A percentile compares a stretch with the other conserved stretches of the same genome.
These are phyloP conservation scores for Danio kyathit DNA, from an alignment of 2,797 vertebrate species.

Conservation along the genomic window DNA sequence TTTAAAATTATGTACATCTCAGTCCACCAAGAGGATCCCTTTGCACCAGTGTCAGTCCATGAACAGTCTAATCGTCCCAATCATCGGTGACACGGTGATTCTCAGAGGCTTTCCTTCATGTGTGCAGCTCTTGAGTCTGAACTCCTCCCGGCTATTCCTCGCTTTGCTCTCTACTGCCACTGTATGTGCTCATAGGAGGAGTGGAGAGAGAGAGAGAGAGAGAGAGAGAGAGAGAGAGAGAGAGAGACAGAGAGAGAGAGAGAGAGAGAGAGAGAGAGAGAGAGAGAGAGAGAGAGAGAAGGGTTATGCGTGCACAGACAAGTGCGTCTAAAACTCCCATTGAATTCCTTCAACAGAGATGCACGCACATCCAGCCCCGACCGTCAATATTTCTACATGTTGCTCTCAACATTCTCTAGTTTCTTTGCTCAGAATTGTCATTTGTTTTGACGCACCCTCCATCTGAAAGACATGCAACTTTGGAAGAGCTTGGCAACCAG, in stretches of 20 bases:
- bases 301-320: constrained; percentile 32
- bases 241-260: constrained; percentile 17
- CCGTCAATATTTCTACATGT: background rate
- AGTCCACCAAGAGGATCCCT: no score
- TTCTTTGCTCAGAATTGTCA: constrained; percentile 12
- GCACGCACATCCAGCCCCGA: background rate
- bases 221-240: constrained; percentile 23
- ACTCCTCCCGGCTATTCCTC: constrained; percentile 35
- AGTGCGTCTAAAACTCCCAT: constrained; percentile 37
- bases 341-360: constrained; percentile 34
- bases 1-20: background rate
- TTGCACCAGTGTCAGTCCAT: background rate
- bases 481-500: constrained; percentile 51
- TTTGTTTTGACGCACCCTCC: constrained; percentile 28
- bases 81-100: background rate
- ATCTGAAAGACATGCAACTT: constrained; percentile 50
- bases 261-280: no score
- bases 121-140: constrained; percentile 3
- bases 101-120: constrained; percentile 6
- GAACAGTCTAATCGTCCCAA: background rate
- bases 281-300: constrained; percentile 7
- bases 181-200: constrained; percentile 15
- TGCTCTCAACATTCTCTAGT: constrained; percentile 15
- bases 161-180: constrained; percentile 50
- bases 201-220: background rate